Evolutionary conservation across 2,113 vertebrate species (phyloP).

Genomic region (Astatotilapia flaviijosephi): DNA sequence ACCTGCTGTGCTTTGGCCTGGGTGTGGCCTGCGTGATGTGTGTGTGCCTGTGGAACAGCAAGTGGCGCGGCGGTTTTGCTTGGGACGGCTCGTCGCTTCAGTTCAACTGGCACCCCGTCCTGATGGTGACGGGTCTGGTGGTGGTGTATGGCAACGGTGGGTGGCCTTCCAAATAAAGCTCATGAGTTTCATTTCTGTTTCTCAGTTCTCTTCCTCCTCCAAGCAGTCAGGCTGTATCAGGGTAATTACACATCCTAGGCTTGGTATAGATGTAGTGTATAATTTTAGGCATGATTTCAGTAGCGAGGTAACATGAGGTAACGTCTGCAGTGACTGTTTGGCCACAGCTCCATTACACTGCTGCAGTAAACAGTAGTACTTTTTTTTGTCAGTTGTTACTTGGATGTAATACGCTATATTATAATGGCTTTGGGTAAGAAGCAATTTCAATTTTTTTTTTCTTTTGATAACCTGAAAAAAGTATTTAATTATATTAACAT

Average conservation of each 20-base stretch:
- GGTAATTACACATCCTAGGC: neutral
- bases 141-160: conserved; percentile 86
- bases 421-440: neutral
- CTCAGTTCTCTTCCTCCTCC: neutral
- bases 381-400: neutral
- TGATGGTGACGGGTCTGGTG: conserved; percentile 86
- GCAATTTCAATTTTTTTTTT: neutral
- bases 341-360: neutral
- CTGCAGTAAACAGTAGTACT: neutral
- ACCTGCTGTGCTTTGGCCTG: conserved; percentile 66
- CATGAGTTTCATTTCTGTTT: conserved; percentile 19
- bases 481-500: neutral
- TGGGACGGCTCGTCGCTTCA: conserved; percentile 72
- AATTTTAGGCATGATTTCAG: neutral
- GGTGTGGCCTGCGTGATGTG: conserved; percentile 75
- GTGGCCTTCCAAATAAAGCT: conserved; percentile 5
- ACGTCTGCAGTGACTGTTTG: neutral
- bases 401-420: neutral
- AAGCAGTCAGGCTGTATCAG: neutral
- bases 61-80: conserved; percentile 80
- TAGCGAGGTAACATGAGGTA: neutral
- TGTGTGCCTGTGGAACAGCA: conserved; percentile 73
- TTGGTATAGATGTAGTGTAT: neutral
- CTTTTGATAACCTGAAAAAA: neutral
- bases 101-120: conserved; percentile 93